Conservation (phyloP, 2,797 vertebrate species). For the Sebastes diaconus region DNA sequence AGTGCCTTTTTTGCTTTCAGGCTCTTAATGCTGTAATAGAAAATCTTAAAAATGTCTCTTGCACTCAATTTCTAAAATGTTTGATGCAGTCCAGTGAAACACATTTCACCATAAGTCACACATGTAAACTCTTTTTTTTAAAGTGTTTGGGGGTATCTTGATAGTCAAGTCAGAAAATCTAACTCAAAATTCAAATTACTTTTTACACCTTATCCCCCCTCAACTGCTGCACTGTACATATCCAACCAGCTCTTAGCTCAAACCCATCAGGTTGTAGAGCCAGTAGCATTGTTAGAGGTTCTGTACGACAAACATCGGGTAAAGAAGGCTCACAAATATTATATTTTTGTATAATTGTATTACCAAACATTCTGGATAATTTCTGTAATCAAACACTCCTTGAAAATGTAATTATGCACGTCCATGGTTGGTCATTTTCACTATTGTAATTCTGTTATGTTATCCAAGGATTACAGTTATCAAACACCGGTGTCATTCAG, state of each 20-base stretch:
- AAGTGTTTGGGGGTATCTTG: neutral
- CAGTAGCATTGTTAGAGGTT: conserved; percentile 9
- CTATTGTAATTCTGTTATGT: conserved; percentile 4
- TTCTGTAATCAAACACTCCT: conserved; percentile 20
- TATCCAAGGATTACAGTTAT: conserved; percentile 33
- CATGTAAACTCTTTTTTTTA: neutral
- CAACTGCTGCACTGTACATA: neutral
- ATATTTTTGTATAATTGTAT: neutral
- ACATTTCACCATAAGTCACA: neutral
- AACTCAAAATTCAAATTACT: neutral
- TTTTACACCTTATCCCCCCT: conserved; percentile 14
- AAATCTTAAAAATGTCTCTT: conserved; percentile 18
- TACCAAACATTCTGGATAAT: conserved; percentile 14
- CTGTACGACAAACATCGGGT: conserved; percentile 5
- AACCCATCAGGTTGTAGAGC: neutral
- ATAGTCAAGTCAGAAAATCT: neutral
- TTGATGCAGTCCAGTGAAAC: neutral
- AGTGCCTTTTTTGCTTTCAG: neutral
- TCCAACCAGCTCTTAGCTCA: neutral
- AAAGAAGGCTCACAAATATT: conserved; percentile 13
- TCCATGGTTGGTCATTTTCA: conserved; percentile 26
- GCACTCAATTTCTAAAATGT: conserved; percentile 8
- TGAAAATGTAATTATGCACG: conserved; percentile 8
- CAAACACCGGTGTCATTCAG: conserved; percentile 36
- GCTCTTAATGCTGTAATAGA: neutral